Evolutionary conservation across 1,140 invertebrate species (phyloP).

Genomic region (Paracyclopina nana): DNA sequence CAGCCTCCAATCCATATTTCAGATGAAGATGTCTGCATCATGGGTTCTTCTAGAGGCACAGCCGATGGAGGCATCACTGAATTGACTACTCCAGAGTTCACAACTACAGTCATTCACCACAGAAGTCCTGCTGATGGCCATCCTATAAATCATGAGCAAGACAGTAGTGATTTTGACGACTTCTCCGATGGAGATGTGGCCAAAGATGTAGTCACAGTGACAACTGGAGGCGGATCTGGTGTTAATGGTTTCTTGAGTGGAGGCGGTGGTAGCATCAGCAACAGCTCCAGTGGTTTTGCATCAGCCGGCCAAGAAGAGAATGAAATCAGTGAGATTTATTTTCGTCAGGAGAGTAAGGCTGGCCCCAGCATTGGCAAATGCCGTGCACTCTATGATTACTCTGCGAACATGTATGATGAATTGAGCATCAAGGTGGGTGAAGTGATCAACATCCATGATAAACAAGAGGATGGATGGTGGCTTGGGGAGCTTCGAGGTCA

Average conservation of each 20-base stretch:
- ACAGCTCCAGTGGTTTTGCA: not conserved
- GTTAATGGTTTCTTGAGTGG: not conserved
- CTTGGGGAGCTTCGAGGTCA: slow-evolving; percentile 61
- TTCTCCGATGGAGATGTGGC: slow-evolving; percentile 6
- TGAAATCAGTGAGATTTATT: slow-evolving; percentile 15
- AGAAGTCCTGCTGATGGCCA: not conserved
- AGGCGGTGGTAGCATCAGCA: not conserved
- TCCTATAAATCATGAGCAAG: not conserved
- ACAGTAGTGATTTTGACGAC: slow-evolving; percentile 13
- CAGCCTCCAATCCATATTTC: not conserved
- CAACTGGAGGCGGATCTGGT: too few relatives aligned
- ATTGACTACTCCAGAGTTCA: not conserved
- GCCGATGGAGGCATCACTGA: slow-evolving; percentile 3
- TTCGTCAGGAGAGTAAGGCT: slow-evolving; percentile 23
- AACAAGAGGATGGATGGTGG: slow-evolving; percentile 89
- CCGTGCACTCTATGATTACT: slow-evolving; percentile 64
- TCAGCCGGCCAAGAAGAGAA: slow-evolving; percentile 5
- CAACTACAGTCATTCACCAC: not conserved
- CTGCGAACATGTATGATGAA: slow-evolving; percentile 68
- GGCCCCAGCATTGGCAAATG: slow-evolving; percentile 41
- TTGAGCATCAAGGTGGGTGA: slow-evolving; percentile 61
- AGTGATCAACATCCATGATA: slow-evolving; percentile 64
- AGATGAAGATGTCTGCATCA: not conserved
- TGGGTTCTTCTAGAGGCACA: too few relatives aligned
- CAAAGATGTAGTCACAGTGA: too few relatives aligned